Conservation (phyloP, 1,140 invertebrate species). For the Lepidostoma basale region DNA sequence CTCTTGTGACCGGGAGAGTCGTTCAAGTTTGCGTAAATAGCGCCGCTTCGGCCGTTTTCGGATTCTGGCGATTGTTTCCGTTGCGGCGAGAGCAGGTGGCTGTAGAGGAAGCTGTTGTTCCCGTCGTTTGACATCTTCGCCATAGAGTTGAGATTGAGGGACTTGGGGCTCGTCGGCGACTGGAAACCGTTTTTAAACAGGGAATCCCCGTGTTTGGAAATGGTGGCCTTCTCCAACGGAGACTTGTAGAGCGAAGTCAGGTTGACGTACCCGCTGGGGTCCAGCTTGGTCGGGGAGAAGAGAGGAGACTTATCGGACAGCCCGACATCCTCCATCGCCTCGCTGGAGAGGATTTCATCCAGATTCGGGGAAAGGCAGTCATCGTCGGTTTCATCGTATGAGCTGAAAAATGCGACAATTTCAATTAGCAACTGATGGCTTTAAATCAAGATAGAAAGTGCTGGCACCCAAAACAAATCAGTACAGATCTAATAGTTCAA, state of each 20-base stretch:
- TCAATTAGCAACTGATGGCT: neutral
- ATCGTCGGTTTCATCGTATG: slow-evolving; percentile 69
- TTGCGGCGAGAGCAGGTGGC: slow-evolving; percentile 53
- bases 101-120: slow-evolving; percentile 60
- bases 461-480: too few species aligned
- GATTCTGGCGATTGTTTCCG: slow-evolving; percentile 2
- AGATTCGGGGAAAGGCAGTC: slow-evolving; percentile 68
- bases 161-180: slow-evolving; percentile 48
- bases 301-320: slow-evolving; percentile 2
- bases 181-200: slow-evolving; percentile 51
- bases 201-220: slow-evolving; percentile 47
- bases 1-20: slow-evolving; percentile 46
- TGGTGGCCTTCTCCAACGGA: slow-evolving; percentile 47
- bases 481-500: too few species aligned
- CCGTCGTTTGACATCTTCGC: slow-evolving; percentile 56
- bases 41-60: slow-evolving; percentile 18
- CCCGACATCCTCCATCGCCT: slow-evolving; percentile 54
- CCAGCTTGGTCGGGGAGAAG: slow-evolving; percentile 23
- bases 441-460: slow-evolving; percentile 27
- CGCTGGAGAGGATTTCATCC: slow-evolving; percentile 63
- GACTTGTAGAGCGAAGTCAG: slow-evolving; percentile 57
- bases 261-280: slow-evolving; percentile 52
- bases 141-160: slow-evolving; percentile 57
- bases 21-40: slow-evolving; percentile 46
- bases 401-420: slow-evolving; percentile 56